Evolutionary conservation across 1,140 invertebrate genomes (phyloP).

Genomic region (Arion vulgaris): DNA sequence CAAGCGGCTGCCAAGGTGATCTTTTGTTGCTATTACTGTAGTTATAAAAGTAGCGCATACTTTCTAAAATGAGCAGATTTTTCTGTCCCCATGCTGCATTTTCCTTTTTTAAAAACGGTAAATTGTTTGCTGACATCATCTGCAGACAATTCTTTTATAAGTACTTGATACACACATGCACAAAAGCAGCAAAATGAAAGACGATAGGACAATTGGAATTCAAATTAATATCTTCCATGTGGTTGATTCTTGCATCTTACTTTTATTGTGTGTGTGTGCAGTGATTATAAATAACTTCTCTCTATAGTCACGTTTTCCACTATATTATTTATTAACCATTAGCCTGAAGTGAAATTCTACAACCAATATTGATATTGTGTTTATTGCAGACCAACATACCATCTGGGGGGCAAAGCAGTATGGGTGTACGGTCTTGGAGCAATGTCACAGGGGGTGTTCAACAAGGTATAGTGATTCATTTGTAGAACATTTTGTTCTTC

Average conservation of each 20-base stretch:
- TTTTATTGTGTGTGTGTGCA: too few species aligned
- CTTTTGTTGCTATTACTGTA: background rate
- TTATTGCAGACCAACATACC: slow-evolving; percentile 50
- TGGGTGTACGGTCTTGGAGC: slow-evolving; percentile 73
- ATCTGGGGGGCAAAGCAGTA: slow-evolving; percentile 58
- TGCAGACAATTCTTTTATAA: too few species aligned
- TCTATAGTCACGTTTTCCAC: too few species aligned
- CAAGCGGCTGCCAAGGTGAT: slow-evolving; percentile 27
- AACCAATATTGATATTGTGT: background rate
- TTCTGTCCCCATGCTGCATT: background rate
- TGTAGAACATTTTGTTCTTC: background rate
- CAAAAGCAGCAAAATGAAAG: too few species aligned
- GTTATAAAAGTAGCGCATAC: background rate
- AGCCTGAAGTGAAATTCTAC: too few species aligned
- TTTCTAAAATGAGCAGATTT: background rate
- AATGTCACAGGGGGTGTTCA: slow-evolving; percentile 72
- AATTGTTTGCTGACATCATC: too few species aligned
- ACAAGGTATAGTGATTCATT: slow-evolving; percentile 51
- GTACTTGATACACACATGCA: too few species aligned
- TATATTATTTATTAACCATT: too few species aligned
- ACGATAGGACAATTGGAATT: too few species aligned
- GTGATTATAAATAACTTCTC: too few species aligned
- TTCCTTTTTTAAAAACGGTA: background rate
- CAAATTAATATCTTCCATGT: too few species aligned
- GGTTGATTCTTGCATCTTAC: too few species aligned